Percentiles rank a stretch among this genome's conserved stretches.
Conservation (phyloP, 2,113 vertebrate genomes). For the Felis catus region DNA sequence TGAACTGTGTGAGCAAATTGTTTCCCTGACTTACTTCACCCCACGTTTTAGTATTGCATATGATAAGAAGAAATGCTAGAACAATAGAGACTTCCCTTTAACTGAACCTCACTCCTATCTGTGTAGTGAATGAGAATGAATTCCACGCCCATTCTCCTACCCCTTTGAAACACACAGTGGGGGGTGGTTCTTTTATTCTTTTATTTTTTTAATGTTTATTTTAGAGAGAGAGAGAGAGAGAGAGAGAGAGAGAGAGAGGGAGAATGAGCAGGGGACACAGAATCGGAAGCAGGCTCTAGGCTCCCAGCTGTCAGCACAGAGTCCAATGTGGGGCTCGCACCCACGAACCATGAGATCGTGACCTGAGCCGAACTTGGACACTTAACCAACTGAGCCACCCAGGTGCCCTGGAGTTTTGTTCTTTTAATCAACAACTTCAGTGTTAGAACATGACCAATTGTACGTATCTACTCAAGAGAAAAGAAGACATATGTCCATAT, state of each 20-base stretch:
- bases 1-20: background rate
- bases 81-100: too few relatives aligned
- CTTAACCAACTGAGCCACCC: too few relatives aligned
- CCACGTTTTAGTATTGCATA: background rate
- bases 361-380: too few relatives aligned
- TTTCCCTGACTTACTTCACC: background rate
- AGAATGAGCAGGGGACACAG: too few relatives aligned
- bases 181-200: too few relatives aligned
- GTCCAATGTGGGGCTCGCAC: too few relatives aligned
- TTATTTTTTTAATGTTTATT: too few relatives aligned
- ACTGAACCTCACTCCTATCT: background rate
- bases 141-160: fast-evolving
- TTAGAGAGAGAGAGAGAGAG: too few relatives aligned
- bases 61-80: background rate
- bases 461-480: background rate
- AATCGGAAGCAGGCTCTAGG: too few relatives aligned
- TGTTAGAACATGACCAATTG: fast-evolving
- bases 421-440: background rate
- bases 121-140: background rate
- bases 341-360: too few relatives aligned
- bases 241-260: too few relatives aligned
- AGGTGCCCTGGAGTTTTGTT: background rate
- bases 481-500: background rate
- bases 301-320: too few relatives aligned
- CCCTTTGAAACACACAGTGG: background rate